Percentiles rank a stretch among this genome's conserved stretches.
These are phyloP conservation scores for Mesembrinibis cayennensis DNA, from an alignment of 2,113 vertebrate species.

Conservation along the genomic window DNA sequence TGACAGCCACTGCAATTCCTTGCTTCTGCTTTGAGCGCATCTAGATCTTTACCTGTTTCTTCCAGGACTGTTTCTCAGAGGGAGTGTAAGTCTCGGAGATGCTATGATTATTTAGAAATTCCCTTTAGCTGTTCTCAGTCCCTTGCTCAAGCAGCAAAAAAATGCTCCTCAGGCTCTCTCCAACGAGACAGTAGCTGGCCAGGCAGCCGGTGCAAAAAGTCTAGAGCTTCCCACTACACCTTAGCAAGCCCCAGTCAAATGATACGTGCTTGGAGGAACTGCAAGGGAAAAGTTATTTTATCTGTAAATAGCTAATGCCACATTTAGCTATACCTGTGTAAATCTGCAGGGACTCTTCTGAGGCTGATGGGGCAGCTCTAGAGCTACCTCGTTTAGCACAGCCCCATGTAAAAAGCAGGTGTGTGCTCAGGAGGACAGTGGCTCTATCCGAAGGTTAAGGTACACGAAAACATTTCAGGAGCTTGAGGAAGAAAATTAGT, in stretches of 20 bases:
- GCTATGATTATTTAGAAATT: not conserved
- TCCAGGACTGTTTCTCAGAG: not conserved
- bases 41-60: not conserved
- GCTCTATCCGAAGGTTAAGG: not conserved
- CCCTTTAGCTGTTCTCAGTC: not conserved
- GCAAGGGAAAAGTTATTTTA: not conserved
- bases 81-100: not conserved
- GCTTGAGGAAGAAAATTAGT: constrained; percentile 25
- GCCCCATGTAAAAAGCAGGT: not conserved
- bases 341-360: not conserved
- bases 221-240: not conserved
- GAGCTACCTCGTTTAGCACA: not conserved
- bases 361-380: not conserved
- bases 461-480: not conserved
- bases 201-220: not conserved
- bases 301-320: not conserved
- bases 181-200: not conserved
- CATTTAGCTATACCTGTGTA: not conserved
- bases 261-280: not conserved
- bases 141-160: not conserved
- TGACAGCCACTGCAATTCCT: not conserved
- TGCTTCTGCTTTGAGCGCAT: not conserved
- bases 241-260: not conserved
- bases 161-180: not conserved
- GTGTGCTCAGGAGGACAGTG: not conserved